These are phyloP conservation scores for Brachionus sp. DNA, from an alignment of 1,140 invertebrate species.

Conservation along the genomic window DNA sequence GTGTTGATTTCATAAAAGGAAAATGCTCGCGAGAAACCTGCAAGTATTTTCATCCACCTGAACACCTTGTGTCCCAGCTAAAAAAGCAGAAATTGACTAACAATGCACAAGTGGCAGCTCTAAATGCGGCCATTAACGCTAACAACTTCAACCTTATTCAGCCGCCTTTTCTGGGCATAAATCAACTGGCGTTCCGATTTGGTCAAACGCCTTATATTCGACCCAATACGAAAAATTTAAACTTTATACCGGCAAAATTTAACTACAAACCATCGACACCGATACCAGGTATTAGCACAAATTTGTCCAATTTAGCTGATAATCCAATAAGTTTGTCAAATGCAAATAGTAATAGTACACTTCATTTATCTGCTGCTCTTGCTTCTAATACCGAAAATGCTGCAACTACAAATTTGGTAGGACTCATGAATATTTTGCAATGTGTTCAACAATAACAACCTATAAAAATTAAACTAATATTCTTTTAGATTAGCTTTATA, in stretches of 20 bases:
- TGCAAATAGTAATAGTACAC: slow-evolving; percentile 20
- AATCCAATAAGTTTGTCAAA: not conserved
- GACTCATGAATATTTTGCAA: not conserved
- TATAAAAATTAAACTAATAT: not conserved
- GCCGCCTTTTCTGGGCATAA: not conserved
- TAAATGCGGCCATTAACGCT: slow-evolving; percentile 4
- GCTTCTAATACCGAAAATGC: slow-evolving; percentile 39
- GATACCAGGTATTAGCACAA: not conserved
- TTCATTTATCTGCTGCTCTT: slow-evolving; percentile 20
- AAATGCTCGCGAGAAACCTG: slow-evolving; percentile 64
- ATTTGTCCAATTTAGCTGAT: not conserved
- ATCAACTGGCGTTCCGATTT: not conserved
- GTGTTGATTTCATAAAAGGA: slow-evolving; percentile 97
- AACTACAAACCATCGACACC: slow-evolving; percentile 23
- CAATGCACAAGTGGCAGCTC: slow-evolving; percentile 7
- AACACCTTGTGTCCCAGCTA: slow-evolving; percentile 25
- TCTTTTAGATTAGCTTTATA: not conserved
- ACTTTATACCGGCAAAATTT: slow-evolving; percentile 1
- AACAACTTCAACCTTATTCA: not conserved
- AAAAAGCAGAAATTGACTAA: slow-evolving; percentile 43
- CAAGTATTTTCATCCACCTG: slow-evolving; percentile 46
- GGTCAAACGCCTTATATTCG: not conserved
- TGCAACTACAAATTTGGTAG: slow-evolving; percentile 27
- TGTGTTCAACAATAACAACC: slow-evolving; percentile 17
- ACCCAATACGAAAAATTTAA: not conserved